phyloP scores from a whole-genome alignment of 2,797 vertebrate genomes.

The Phrynocephalus forsythii region DNA sequence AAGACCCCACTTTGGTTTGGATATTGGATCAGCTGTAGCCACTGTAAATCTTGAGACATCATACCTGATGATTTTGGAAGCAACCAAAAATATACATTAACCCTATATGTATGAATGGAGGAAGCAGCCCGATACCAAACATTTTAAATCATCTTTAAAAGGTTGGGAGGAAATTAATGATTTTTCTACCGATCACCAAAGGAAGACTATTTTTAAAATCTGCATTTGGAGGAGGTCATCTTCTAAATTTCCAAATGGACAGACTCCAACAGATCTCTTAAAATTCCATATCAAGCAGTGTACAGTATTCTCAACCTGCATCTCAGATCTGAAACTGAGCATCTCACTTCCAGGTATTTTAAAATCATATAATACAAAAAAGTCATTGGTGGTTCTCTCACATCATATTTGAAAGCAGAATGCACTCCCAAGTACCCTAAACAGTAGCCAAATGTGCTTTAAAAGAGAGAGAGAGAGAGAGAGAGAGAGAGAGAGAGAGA shows the following conservation, averaged over 20 bases:
- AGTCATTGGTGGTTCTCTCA: neutral
- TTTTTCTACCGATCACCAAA: neutral
- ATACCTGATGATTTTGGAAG: neutral
- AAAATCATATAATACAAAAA: neutral
- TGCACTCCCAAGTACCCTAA: conserved; percentile 22
- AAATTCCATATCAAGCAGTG: conserved; percentile 60
- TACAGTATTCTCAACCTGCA: conserved; percentile 40
- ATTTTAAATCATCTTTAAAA: conserved; percentile 5
- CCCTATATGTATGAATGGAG: neutral
- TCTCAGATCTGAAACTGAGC: conserved; percentile 59
- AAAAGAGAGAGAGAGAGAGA: neutral
- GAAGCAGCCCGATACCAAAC: neutral
- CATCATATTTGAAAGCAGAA: conserved; percentile 55
- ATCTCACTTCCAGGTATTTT: conserved; percentile 41
- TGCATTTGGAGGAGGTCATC: neutral
- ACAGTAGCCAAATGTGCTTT: conserved; percentile 20
- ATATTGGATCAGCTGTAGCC: neutral
- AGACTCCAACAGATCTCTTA: conserved; percentile 38
- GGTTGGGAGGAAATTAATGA: neutral
- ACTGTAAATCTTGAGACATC: neutral
- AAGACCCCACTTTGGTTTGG: neutral
- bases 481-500: neutral
- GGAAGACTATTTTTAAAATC: neutral
- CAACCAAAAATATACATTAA: neutral
- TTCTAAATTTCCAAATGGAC: conserved; percentile 21